Percentiles rank a stretch among this genome's conserved stretches.
phyloP scores from a whole-genome alignment of 2,113 vertebrate species.

The Otocyon megalotis region DNA sequence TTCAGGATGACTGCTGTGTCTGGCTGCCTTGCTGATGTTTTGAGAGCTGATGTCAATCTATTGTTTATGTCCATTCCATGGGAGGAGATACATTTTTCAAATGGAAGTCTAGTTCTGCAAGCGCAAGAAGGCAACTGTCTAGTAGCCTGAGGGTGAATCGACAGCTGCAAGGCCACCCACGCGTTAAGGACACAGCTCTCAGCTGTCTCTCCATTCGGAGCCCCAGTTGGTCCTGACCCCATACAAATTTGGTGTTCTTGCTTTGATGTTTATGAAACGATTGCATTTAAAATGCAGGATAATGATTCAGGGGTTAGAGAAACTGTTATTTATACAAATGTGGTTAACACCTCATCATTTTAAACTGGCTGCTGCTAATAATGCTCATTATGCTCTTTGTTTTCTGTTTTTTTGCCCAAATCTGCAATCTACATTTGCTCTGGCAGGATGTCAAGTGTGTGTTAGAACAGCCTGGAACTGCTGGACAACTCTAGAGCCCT shows the following conservation, averaged over 20 bases:
- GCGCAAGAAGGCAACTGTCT: conserved; percentile 67
- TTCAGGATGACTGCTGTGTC: conserved; percentile 32
- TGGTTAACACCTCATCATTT: conserved; percentile 78
- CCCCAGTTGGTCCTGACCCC: conserved; percentile 55
- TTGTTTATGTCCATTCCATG: conserved; percentile 46
- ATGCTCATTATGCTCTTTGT: conserved; percentile 45
- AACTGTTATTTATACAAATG: conserved; percentile 79
- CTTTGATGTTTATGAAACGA: conserved; percentile 73
- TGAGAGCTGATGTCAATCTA: conserved; percentile 38
- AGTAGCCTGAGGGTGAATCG: conserved; percentile 38
- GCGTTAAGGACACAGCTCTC: conserved; percentile 25
- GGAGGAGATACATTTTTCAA: conserved; percentile 49
- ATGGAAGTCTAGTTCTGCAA: conserved; percentile 41
- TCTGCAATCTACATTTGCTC: conserved; percentile 16
- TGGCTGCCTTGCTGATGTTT: not conserved
- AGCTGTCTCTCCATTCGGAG: conserved; percentile 69
- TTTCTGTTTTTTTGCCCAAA: not conserved
- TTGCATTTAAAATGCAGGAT: conserved; percentile 57
- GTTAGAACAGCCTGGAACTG: not conserved
- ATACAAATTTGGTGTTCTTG: not conserved
- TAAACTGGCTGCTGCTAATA: conserved; percentile 56
- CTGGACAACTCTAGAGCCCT: not conserved
- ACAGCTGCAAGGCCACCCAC: conserved; percentile 80
- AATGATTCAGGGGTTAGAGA: conserved; percentile 74
- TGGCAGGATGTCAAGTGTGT: not conserved